Evolutionary conservation across 2,797 vertebrate species (phyloP).

Genomic region (Rhynchotus rufescens): DNA sequence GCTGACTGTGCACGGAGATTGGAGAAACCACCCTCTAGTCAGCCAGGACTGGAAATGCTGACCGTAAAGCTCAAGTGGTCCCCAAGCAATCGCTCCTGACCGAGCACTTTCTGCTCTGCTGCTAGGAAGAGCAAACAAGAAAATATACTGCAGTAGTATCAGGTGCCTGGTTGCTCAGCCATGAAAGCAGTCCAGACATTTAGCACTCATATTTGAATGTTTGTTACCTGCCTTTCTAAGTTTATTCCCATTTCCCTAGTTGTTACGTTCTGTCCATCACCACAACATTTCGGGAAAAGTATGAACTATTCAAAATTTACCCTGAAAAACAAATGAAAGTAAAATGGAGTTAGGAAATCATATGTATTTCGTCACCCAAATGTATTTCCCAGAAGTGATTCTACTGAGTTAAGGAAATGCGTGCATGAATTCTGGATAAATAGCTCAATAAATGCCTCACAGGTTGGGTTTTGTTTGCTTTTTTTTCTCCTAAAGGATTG

Average conservation of each 20-base stretch:
- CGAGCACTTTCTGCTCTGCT: background rate
- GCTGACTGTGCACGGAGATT: accelerated
- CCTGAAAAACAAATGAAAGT: background rate
- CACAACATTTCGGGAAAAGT: background rate
- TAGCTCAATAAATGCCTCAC: conserved; percentile 10
- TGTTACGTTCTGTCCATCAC: background rate
- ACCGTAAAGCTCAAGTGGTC: background rate
- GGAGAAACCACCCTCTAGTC: background rate
- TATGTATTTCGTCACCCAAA: background rate
- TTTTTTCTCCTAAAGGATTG: background rate
- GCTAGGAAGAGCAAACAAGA: background rate
- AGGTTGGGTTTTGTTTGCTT: background rate
- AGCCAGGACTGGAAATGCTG: background rate
- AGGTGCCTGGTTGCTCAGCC: background rate
- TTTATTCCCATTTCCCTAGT: background rate
- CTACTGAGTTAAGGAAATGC: background rate
- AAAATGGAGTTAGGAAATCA: background rate
- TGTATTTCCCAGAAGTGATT: background rate
- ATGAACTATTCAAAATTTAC: background rate
- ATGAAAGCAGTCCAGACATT: background rate
- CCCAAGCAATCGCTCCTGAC: background rate
- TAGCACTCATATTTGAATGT: background rate
- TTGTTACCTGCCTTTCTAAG: background rate
- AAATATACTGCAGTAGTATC: background rate
- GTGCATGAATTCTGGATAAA: background rate